Conservation (phyloP, 2,888 invertebrate genomes). For the Protodeltote pygarga region DNA sequence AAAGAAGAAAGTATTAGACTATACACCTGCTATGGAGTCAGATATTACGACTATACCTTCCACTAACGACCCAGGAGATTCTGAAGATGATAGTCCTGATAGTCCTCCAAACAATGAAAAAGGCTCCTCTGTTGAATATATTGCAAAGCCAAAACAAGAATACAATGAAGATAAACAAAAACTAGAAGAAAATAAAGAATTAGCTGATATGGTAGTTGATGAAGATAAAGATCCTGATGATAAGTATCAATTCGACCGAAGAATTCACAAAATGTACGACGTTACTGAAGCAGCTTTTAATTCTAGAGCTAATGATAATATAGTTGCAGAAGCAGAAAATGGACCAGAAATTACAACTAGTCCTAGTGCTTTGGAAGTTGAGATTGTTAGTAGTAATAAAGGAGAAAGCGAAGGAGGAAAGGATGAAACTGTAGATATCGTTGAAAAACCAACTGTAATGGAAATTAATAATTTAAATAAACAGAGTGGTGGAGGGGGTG, state of each 20-base stretch:
- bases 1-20: conserved; percentile 57
- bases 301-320: conserved; percentile 7
- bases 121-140: conserved; percentile 17
- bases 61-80: conserved; percentile 2
- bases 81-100: conserved; percentile 4
- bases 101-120: conserved; percentile 19
- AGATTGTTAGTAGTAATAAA: conserved; percentile 6
- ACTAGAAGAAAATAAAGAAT: conserved; percentile 18
- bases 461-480: not conserved
- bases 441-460: not conserved
- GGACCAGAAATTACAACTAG: conserved; percentile 8
- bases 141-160: conserved; percentile 14
- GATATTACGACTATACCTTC: conserved; percentile 2
- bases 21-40: conserved; percentile 15
- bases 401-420: conserved; percentile 3
- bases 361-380: conserved; percentile 2
- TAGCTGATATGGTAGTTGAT: conserved; percentile 22
- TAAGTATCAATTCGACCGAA: conserved; percentile 43
- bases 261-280: conserved; percentile 13
- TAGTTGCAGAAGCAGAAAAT: conserved; percentile 7
- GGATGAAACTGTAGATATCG: not conserved
- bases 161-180: conserved; percentile 9
- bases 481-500: not conserved
- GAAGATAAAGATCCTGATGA: conserved; percentile 40
- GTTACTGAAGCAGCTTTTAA: conserved; percentile 12